Percentiles rank a stretch among this genome's conserved stretches.
phyloP scores from a whole-genome alignment of 2,797 vertebrate species.

The Nasua narica region DNA sequence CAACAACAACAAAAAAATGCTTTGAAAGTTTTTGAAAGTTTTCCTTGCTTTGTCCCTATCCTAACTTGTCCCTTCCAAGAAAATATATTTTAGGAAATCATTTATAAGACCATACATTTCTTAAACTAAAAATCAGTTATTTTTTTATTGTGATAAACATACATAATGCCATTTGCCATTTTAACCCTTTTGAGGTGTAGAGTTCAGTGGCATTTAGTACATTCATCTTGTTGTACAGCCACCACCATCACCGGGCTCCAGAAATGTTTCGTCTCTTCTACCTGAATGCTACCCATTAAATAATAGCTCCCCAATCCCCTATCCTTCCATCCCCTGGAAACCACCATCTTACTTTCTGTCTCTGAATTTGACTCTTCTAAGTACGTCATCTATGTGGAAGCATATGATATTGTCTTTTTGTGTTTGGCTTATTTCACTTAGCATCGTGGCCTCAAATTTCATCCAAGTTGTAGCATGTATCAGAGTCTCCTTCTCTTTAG shows the following conservation, averaged over 20 bases:
- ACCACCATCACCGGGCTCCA: neutral
- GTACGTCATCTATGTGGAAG: neutral
- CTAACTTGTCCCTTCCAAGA: neutral
- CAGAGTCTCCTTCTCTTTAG: neutral
- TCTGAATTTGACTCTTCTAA: neutral
- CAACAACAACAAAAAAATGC: neutral
- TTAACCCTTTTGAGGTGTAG: neutral
- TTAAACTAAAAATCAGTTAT: neutral
- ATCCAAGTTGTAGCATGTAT: neutral
- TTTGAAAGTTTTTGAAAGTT: neutral
- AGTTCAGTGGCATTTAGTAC: neutral
- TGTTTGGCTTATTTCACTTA: neutral
- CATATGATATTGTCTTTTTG: neutral
- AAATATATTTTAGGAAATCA: neutral
- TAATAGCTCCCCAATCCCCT: fast-evolving
- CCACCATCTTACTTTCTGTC: neutral
- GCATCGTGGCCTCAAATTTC: neutral
- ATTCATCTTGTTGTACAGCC: fast-evolving
- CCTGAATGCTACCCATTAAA: neutral
- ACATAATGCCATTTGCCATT: neutral
- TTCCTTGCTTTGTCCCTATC: neutral
- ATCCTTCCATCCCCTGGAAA: fast-evolving
- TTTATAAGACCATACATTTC: neutral
- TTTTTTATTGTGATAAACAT: neutral
- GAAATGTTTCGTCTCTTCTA: neutral